phyloP scores from a whole-genome alignment of 1,140 invertebrate species.

The Lutraria rhynchaena region DNA sequence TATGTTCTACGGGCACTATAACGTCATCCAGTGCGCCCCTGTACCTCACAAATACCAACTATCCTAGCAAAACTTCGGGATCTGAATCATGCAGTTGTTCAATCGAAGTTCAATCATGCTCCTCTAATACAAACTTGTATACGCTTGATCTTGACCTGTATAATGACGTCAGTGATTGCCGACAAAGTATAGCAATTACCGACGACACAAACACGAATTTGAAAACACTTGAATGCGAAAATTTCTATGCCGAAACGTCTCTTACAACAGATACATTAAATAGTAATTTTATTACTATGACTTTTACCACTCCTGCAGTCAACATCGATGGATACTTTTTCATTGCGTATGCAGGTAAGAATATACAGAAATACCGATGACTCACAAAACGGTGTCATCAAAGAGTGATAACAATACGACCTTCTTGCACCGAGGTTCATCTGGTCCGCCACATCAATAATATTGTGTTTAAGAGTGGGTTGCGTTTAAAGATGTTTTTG shows the following conservation, averaged over 20 bases:
- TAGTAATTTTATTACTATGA: neutral
- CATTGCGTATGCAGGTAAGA: neutral
- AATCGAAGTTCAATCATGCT: slow-evolving; percentile 3
- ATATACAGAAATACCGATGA: neutral
- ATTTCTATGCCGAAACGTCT: neutral
- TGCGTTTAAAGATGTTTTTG: no score
- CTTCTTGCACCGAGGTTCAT: no score
- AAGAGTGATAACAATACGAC: no score
- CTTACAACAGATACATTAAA: neutral
- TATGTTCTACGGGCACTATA: neutral
- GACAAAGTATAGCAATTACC: neutral
- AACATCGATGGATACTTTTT: slow-evolving; percentile 9
- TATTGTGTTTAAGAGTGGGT: no score
- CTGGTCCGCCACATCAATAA: no score
- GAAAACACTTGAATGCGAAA: neutral
- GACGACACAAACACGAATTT: neutral
- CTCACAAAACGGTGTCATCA: no score
- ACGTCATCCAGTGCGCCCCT: neutral
- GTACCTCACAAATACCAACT: slow-evolving; percentile 2
- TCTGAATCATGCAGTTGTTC: neutral
- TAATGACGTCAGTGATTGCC: neutral
- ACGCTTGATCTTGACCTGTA: slow-evolving; percentile 7
- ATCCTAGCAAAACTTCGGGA: neutral
- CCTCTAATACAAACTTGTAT: neutral
- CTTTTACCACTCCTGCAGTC: neutral